These are phyloP conservation scores for Vulpes lagopus DNA, from an alignment of 2,113 vertebrate genomes.

Conservation along the genomic window DNA sequence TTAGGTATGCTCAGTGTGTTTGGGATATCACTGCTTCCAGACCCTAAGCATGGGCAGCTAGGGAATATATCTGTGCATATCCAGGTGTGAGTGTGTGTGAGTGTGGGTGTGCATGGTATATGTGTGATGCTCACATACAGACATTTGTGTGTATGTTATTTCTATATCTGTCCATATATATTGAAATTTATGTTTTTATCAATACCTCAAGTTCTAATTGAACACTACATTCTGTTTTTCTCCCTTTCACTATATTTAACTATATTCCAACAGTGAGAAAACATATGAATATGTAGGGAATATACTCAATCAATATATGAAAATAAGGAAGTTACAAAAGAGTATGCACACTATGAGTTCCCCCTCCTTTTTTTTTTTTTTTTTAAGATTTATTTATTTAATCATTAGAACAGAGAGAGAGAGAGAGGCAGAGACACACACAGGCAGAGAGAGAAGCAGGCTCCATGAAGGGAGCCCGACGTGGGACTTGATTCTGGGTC, in stretches of 20 bases:
- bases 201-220: slow-evolving; percentile 19
- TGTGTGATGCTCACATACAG: not conserved
- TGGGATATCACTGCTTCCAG: not conserved
- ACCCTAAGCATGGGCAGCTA: not conserved
- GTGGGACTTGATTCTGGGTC: too few relatives aligned
- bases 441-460: too few relatives aligned
- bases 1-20: not conserved
- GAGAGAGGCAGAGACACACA: too few relatives aligned
- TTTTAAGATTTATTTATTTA: too few relatives aligned
- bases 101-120: not conserved
- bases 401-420: too few relatives aligned
- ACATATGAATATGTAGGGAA: not conserved
- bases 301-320: not conserved
- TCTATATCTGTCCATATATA: not conserved
- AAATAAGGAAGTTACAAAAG: slow-evolving; percentile 8
- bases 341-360: not conserved
- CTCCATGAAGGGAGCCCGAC: too few relatives aligned
- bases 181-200: slow-evolving; percentile 10
- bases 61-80: not conserved
- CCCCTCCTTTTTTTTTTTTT: not conserved
- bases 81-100: not conserved
- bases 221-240: not conserved
- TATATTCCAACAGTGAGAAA: not conserved
- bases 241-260: slow-evolving; percentile 21
- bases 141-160: not conserved